These are phyloP conservation scores for Styela clava DNA, from an alignment of 23 tunicate species.

Conservation along the genomic window DNA sequence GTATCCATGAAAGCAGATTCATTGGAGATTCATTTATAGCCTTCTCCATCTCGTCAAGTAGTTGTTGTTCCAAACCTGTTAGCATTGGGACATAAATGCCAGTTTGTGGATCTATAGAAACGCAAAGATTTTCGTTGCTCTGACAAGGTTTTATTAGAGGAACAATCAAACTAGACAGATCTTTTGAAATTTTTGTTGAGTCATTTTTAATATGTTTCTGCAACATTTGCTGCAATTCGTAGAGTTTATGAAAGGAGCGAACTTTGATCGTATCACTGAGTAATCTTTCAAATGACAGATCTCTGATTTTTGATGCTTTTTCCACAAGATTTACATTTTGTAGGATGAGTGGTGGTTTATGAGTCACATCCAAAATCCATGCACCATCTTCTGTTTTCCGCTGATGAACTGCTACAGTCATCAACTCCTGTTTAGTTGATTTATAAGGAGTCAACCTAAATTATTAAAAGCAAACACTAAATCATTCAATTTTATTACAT, in stretches of 20 bases:
- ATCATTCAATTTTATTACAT: no score
- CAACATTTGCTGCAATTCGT: slow-evolving; percentile 48
- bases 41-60: slow-evolving; percentile 69
- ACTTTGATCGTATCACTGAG: slow-evolving; percentile 55
- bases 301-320: slow-evolving; percentile 62
- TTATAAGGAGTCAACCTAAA: background rate
- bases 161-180: slow-evolving; percentile 41
- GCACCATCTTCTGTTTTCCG: background rate
- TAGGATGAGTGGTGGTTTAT: slow-evolving; percentile 55
- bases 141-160: slow-evolving; percentile 51
- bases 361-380: slow-evolving; percentile 41
- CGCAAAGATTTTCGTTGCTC: slow-evolving; percentile 32
- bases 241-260: slow-evolving; percentile 59
- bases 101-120: slow-evolving; percentile 96
- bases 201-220: slow-evolving; percentile 59
- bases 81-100: slow-evolving; percentile 65
- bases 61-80: slow-evolving; percentile 24
- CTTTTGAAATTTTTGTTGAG: slow-evolving; percentile 46
- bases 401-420: slow-evolving; percentile 23
- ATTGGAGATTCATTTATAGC: slow-evolving; percentile 58
- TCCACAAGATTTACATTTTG: slow-evolving; percentile 35
- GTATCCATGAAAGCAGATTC: slow-evolving; percentile 44
- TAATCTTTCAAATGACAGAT: slow-evolving; percentile 70
- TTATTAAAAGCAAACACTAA: no score
- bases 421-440: background rate